Evolutionary conservation across 2,888 invertebrate species (phyloP).

Genomic region (Lottia scabra): DNA sequence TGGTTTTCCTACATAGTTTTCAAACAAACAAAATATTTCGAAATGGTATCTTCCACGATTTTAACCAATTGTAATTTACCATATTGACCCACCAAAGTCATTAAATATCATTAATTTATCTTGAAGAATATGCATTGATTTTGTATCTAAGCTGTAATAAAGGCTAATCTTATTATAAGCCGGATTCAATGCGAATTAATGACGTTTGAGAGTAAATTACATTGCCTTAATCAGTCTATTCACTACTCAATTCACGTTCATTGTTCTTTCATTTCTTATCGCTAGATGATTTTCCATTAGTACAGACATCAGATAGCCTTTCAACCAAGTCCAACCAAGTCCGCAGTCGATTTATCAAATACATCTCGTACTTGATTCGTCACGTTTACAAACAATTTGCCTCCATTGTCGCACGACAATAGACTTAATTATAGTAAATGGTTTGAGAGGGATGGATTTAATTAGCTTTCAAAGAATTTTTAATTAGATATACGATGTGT

Average conservation of each 20-base stretch:
- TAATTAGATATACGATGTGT: neutral
- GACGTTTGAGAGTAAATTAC: too few species aligned
- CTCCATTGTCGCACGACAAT: neutral
- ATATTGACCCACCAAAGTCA: too few species aligned
- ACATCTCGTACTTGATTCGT: neutral
- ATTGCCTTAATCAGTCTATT: neutral
- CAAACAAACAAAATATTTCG: too few species aligned
- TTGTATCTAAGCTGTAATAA: too few species aligned
- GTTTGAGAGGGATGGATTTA: neutral
- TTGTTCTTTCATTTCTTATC: slow-evolving; percentile 7
- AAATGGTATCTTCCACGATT: too few species aligned
- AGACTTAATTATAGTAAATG: neutral
- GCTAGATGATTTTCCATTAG: neutral
- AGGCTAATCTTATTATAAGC: too few species aligned
- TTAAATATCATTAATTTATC: too few species aligned
- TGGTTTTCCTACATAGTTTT: too few species aligned
- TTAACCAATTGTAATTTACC: too few species aligned
- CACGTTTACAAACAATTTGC: slow-evolving; percentile 6
- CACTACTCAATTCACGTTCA: neutral
- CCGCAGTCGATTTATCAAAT: neutral
- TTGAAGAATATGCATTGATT: too few species aligned
- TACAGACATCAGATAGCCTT: neutral
- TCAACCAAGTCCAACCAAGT: neutral
- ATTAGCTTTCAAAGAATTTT: neutral
- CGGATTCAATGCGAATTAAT: too few species aligned